Evolutionary conservation across 2,113 vertebrate genomes (phyloP), one percentile per base, ranked within the genome.

Genomic region (Vulpes vulpes): DNA sequence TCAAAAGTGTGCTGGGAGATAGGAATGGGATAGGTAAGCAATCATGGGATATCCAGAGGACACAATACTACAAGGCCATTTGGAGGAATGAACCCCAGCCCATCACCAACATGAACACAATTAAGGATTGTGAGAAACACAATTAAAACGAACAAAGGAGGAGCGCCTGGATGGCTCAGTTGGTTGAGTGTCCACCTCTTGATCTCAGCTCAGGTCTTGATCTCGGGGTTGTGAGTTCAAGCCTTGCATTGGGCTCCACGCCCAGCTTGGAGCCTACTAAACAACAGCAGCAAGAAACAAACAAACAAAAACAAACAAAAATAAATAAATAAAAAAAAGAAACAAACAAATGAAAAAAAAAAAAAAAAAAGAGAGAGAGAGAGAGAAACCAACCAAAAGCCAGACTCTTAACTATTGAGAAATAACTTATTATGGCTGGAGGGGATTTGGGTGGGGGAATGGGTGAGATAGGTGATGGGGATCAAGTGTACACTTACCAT

Each of bases 1-100:
- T 49, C n/a, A 9, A 23, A 6, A 5, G 94, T 0, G 5, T 22
- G 2, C 8, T 0, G 30, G 32, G 30, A 83, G 25, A 25, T 38
- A 55, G 3, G 14, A 16, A 23, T 4, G 8, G 43, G 57, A 0
- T 0, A 51, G 57, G 7, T 9, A 32, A 38, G 35, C 10, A 27
- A 35, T 4, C 0, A 20, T 67, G 19, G 35, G 4, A 4, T 11
- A 3, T 60, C 25, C 30, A 0, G 14, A 27, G 8, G 0, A 12
- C 10, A 35, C 2, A 38, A 27, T 27, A 20, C 51, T 1, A 64
- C 1, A 49, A n/a, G 32, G 38, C 11, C 19, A 7, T 30, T 32
- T 6, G 30, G 53, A 23, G 60, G 32, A 27, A 3, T 30, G 19
- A 55, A 49, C 55, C 57, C 30, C 17, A 57, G 25, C 60, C 57